Evolutionary conservation across 53 echinoderm and acorn worm genomes (phyloP).

Genomic region (Echinometra lucunter): DNA sequence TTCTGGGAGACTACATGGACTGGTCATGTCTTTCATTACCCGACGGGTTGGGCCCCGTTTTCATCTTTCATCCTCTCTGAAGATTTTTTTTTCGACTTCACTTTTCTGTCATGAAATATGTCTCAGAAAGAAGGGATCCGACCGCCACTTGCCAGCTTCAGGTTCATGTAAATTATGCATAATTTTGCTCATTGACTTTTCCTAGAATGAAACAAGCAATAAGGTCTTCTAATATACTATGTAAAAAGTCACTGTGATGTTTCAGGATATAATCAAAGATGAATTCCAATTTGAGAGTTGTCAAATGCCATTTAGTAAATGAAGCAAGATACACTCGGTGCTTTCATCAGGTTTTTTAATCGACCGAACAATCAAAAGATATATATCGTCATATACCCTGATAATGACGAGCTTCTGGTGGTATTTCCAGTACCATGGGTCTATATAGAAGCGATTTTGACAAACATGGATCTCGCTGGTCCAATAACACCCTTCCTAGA

Average conservation of each 20-base stretch:
- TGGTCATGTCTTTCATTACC: constrained; percentile 52
- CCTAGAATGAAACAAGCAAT: neutral
- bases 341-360: neutral
- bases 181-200: neutral
- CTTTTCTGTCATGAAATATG: neutral
- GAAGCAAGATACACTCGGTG: neutral
- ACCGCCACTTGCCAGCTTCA: neutral
- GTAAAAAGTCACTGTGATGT: neutral
- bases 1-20: constrained; percentile 37
- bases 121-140: neutral
- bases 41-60: constrained; percentile 6
- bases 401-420: neutral
- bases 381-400: neutral
- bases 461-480: neutral
- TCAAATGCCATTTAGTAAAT: neutral
- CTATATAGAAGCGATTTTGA: neutral
- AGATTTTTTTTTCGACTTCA: neutral
- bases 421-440: neutral
- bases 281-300: neutral
- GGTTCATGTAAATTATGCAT: neutral
- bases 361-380: no score
- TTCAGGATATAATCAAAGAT: neutral
- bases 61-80: constrained; percentile 22
- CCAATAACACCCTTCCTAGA: neutral
- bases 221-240: neutral